Evolutionary conservation across 2,113 vertebrate species (phyloP), one percentile per base, ranked within the genome.

Genomic region (Pituophis catenifer): DNA sequence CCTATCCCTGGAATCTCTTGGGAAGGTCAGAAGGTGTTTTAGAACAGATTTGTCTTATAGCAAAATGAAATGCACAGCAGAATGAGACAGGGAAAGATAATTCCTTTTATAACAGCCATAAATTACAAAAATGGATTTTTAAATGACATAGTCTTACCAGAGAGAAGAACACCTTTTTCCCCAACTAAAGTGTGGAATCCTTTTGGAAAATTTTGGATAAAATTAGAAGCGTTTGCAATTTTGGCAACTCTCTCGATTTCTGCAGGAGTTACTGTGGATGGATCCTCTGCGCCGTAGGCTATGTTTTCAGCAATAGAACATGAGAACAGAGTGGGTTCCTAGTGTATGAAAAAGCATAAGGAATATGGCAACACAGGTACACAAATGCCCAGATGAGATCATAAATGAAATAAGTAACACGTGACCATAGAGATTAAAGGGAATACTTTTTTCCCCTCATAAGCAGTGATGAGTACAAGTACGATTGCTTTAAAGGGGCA

Each of bases 231-330:
- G 0, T 99, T 99, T 94, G 99, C 99, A 81, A 98, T 97, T 91
- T 98, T 97, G 0, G 99, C 99, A 65, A 98, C 99, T 53, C 94
- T 98, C 93, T 98, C 96, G 94, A 99, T 97, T 85, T 99, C 98
- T 94, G 98, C 97, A 10, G 95, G 86, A 1, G 98, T 98, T 95
- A 99, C 98, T 0, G 93, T 92, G n/a, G 97, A 97, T 1, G 98
- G 98, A 87, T 98, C 96, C 7, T 96, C 94, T 0, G 99, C 98
- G n/a, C 99, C 99, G 1, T 99, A 99, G 0, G 99, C 98, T 17
- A 99, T 99, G 95, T 99, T 99, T 95, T 99, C 99, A 93, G 98
- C 98, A n/a, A 99, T 98, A 4, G 99, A 99, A 93, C 98, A 99
- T 33, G 99, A 99, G 95, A 99, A 99, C 89, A 99, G 97, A 94